phyloP scores from a whole-genome alignment of 2,797 vertebrate genomes.

The Enteromius anoplus region DNA sequence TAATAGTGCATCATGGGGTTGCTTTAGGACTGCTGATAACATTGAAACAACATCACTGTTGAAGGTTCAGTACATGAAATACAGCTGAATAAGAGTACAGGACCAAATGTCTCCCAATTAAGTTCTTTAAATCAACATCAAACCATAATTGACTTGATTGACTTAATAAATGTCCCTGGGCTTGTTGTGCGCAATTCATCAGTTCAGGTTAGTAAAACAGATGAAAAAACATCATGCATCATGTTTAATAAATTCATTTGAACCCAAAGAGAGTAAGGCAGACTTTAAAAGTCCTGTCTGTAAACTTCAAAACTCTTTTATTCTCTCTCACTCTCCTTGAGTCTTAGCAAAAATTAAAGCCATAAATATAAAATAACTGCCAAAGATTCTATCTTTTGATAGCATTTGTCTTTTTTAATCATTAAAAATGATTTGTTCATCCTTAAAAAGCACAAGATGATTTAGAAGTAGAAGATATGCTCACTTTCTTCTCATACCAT shows the following conservation, averaged over 20 bases:
- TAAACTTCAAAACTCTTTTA: conserved; percentile 17
- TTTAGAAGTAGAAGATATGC: conserved; percentile 34
- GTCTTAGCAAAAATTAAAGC: conserved; percentile 51
- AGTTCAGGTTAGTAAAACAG: not conserved
- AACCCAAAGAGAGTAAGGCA: not conserved
- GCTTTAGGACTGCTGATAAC: conserved; percentile 7
- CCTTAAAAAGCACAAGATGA: conserved; percentile 35
- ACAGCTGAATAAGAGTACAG: not conserved
- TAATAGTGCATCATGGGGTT: conserved; percentile 29
- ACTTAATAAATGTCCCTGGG: not conserved
- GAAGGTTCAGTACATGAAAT: conserved; percentile 10
- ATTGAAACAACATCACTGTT: not conserved
- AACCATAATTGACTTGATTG: not conserved
- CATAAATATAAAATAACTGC: conserved; percentile 52
- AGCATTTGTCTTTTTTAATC: conserved; percentile 52
- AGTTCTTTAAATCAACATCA: conserved; percentile 14
- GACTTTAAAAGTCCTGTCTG: conserved; percentile 21
- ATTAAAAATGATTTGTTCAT: conserved; percentile 46
- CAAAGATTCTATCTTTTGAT: conserved; percentile 56
- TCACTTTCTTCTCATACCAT: conserved; percentile 1
- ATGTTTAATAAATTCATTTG: not conserved
- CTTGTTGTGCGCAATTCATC: not conserved
- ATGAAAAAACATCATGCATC: not conserved
- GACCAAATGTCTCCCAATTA: conserved; percentile 5
- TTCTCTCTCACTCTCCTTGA: conserved; percentile 48